These are phyloP conservation scores for Parasteatoda tepidariorum DNA, from an alignment of 1,140 invertebrate genomes.

Conservation along the genomic window DNA sequence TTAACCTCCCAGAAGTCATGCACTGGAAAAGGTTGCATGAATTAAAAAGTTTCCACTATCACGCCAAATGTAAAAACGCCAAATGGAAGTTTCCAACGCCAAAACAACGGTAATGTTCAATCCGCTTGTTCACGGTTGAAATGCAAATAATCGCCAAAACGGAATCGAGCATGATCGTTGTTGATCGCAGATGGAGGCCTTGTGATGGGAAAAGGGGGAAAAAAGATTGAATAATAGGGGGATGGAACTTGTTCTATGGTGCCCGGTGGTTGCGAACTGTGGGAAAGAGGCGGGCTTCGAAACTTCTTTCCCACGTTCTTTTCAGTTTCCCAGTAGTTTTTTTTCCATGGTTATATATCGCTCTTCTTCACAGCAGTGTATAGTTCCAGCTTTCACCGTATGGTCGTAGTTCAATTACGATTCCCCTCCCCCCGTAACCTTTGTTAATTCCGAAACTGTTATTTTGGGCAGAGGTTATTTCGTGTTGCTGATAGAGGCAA, in stretches of 20 bases:
- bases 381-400: slow-evolving; percentile 11
- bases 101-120: not conserved
- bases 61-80: not conserved
- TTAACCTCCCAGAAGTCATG: not conserved
- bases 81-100: not conserved
- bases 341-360: no score
- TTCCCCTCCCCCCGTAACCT: not conserved
- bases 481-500: not conserved
- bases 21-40: not conserved
- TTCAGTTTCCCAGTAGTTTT: slow-evolving; percentile 31
- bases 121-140: not conserved
- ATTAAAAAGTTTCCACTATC: not conserved
- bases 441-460: not conserved
- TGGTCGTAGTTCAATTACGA: slow-evolving; percentile 38
- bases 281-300: slow-evolving; percentile 35
- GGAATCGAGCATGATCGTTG: not conserved
- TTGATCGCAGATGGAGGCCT: not conserved
- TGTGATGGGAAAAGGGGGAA: not conserved
- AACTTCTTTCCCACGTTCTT: slow-evolving; percentile 44
- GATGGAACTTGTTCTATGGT: not conserved
- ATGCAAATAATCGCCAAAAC: slow-evolving; percentile 10
- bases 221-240: not conserved
- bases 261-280: slow-evolving; percentile 33
- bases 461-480: not conserved
- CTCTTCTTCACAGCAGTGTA: not conserved